Evolutionary conservation across 2,113 vertebrate species (phyloP), one percentile per base, ranked within the genome.

Genomic region (Brevimyrus niger): DNA sequence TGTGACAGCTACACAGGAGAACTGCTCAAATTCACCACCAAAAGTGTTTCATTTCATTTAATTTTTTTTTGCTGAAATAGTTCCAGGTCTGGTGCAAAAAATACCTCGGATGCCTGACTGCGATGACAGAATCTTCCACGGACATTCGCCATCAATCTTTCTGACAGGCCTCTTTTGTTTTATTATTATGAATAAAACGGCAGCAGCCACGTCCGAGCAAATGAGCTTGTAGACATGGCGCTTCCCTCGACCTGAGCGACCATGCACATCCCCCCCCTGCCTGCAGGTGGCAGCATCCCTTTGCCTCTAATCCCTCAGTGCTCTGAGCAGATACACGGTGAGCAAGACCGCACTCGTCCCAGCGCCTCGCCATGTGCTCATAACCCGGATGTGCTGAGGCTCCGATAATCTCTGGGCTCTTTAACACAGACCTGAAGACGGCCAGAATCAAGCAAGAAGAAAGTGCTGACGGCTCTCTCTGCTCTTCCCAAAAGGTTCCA

Each of bases 1-100:
- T 86, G 86, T 92, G 93, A 94, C 92, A 95, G 88, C 89, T 7
- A 53, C 91, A 90, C 93, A 76, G 90, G 87, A 91, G 91, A 94
- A 90, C 53, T 51, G 90, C 91, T 93, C 89, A 88, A 86, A 91
- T 93, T 93, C 91, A 11, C 35, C 82, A 84, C 19, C 19, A 47
- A 47, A 47, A 84, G 9, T 23, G 38, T 47, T 84, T 84, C 44
- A 42, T 44, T 47, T 47, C 9, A 44, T 47, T 84, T 84, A n/a
- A n/a, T 47, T 19, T 44, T 47, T 23, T 84, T n/a, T 80, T 15
- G 27, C 13, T 76, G 69, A 76, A 76, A 76, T 76, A 76, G 69
- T 76, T 76, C 15, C 27, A 35, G 15, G 17, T 47, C 35, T 83
- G 44, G 82, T 10, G 44, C 82, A 84, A 47, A 84, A 47, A 84